These are phyloP conservation scores for Nematopogon swammerdamellus DNA, from an alignment of 2,888 invertebrate genomes.

Conservation along the genomic window DNA sequence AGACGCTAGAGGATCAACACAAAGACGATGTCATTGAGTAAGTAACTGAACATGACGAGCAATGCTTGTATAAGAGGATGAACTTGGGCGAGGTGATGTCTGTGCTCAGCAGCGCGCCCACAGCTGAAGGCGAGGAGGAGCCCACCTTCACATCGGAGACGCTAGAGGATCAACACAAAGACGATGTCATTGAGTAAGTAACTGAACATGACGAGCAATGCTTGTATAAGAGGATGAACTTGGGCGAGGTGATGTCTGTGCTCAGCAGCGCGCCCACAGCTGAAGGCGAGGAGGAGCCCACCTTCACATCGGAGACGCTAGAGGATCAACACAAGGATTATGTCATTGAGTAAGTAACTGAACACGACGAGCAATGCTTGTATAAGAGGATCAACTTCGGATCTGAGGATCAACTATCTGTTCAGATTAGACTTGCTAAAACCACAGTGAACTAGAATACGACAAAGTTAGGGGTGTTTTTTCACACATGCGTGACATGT, in stretches of 20 bases:
- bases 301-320: slow-evolving; percentile 52
- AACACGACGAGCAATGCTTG: too few species aligned
- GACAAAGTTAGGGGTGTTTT: too few species aligned
- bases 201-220: too few species aligned
- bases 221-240: slow-evolving; percentile 42
- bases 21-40: slow-evolving; percentile 69
- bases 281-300: slow-evolving; percentile 17
- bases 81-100: slow-evolving; percentile 67
- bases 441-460: too few species aligned
- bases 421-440: too few species aligned
- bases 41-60: too few species aligned
- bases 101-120: slow-evolving; percentile 43
- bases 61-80: too few species aligned
- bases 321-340: slow-evolving; percentile 61
- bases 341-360: slow-evolving; percentile 73
- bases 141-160: slow-evolving; percentile 44
- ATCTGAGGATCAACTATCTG: too few species aligned
- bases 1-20: slow-evolving; percentile 58
- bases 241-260: slow-evolving; percentile 66
- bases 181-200: slow-evolving; percentile 70
- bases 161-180: slow-evolving; percentile 61
- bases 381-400: background rate
- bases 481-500: too few species aligned
- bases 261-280: slow-evolving; percentile 36
- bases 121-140: slow-evolving; percentile 17